A percentile compares a stretch with the other conserved stretches of the same genome.
phyloP scores from a whole-genome alignment of 1,140 invertebrate genomes.

The Diorhabda carinulata region DNA sequence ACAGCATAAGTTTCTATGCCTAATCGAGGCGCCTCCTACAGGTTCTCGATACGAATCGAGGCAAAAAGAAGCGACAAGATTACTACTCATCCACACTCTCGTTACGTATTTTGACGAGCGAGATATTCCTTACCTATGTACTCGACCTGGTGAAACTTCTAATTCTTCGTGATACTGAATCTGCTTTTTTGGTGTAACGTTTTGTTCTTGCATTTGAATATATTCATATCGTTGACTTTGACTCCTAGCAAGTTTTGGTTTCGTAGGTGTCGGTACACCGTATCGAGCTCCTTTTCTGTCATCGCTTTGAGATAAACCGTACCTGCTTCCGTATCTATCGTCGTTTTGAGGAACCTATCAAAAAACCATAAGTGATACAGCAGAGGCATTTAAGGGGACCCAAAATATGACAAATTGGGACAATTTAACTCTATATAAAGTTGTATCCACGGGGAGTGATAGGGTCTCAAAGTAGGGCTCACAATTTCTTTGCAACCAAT shows the following conservation, averaged over 20 bases:
- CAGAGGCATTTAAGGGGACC: too few relatives aligned
- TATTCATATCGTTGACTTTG: constrained; percentile 50
- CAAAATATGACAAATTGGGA: too few relatives aligned
- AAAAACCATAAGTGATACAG: too few relatives aligned
- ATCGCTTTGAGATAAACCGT: constrained; percentile 4
- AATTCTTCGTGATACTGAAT: constrained; percentile 52
- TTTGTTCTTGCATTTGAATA: constrained; percentile 47
- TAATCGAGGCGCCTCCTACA: too few relatives aligned
- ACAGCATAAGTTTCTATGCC: too few relatives aligned
- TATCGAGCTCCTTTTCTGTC: constrained; percentile 10
- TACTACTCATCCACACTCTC: constrained; percentile 40
- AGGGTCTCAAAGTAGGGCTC: too few relatives aligned
- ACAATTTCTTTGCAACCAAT: too few relatives aligned
- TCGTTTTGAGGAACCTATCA: constrained; percentile 9
- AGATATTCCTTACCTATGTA: constrained; percentile 16
- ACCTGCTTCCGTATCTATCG: constrained; percentile 13
- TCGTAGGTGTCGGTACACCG: constrained; percentile 7
- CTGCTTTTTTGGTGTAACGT: constrained; percentile 21
- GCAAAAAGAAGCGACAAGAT: too few relatives aligned
- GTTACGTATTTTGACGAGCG: constrained; percentile 23
- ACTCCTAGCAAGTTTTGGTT: constrained; percentile 6
- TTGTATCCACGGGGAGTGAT: too few relatives aligned
- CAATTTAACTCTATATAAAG: too few relatives aligned
- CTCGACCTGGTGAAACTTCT: constrained; percentile 55
- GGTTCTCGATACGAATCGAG: too few relatives aligned